Evolutionary conservation across 2,113 vertebrate species (phyloP), one percentile per base, ranked within the genome.

Genomic region (Xiphophorus hellerii): DNA sequence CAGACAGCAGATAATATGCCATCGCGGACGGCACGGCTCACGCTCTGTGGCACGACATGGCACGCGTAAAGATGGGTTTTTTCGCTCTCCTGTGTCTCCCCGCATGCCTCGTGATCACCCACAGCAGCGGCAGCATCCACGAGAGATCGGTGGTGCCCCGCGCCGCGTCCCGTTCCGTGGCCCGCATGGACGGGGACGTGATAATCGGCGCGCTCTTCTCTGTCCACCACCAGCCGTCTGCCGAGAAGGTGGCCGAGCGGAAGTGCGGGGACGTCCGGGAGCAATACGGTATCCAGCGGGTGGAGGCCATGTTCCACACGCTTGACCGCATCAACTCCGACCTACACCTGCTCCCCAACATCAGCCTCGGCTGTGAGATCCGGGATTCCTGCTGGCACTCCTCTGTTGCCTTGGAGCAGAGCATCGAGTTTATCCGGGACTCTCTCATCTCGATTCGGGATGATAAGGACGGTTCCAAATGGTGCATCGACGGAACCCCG

Each of bases 381-480:
- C 94, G 98, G 66, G 98, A 99, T 91, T 99, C 98, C 30, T 99
- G 98, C 89, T 99, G 98, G 98, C 97, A 99, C 84, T 99, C 98
- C 0, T 98, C 98, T 0, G 98, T 99, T 73, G 98, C 98, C 68
- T 92, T 99, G 90, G 98, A 99, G 88, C 98, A 99, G 90, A 99
- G 98, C 92, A 99, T 99, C 31, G 98, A 99, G 92, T 99, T 99
- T 86, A 99, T 99, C 78, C 94, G 98, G 66, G 98, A 99, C 92
- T 99, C 98, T 7, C 96, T 99, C 72, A 99, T 99, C 84, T 99
- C 98, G 62, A 98, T 98, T 78, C 91, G 97, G 67, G 98, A 99
- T 20, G 98, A 99, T 44, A 97, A 95, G 87, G 97, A 99, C 4
- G 97, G 97, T 3, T 93, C 95, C 82, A 95, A 96, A 54, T 96